A percentile compares a stretch with the other conserved stretches of the same genome.
phyloP scores from a whole-genome alignment of 53 echinoderm and acorn worm genomes.

The Stichopus horrens region DNA sequence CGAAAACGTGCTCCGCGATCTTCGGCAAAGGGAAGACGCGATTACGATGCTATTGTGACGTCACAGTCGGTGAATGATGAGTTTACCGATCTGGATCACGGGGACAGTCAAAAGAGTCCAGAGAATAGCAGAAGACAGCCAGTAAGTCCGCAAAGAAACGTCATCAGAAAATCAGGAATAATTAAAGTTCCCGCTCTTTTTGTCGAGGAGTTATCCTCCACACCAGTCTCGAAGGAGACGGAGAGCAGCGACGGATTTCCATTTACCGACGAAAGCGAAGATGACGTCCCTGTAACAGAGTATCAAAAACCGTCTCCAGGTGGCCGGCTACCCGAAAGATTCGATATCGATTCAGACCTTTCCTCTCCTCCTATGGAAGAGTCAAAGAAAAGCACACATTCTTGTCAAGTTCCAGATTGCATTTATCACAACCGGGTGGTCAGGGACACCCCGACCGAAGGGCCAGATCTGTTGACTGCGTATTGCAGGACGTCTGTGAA shows the following conservation, averaged over 20 bases:
- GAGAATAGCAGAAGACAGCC: neutral
- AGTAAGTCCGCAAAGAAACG: slow-evolving; percentile 30
- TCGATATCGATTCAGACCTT: slow-evolving; percentile 22
- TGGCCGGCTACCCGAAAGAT: slow-evolving; percentile 16
- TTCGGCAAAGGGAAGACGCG: neutral
- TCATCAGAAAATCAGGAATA: slow-evolving; percentile 16
- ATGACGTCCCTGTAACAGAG: neutral
- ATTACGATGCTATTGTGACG: neutral
- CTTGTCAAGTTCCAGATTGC: slow-evolving; percentile 75
- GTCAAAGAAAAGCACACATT: slow-evolving; percentile 2
- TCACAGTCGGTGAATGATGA: neutral
- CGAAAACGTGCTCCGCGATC: neutral
- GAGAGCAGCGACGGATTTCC: slow-evolving; percentile 27
- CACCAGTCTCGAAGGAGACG: slow-evolving; percentile 49
- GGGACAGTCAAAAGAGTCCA: neutral
- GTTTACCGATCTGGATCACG: neutral
- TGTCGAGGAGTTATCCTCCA: slow-evolving; percentile 49
- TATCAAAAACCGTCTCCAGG: neutral
- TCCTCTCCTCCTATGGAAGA: neutral
- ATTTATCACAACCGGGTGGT: slow-evolving; percentile 70
- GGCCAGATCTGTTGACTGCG: slow-evolving; percentile 51
- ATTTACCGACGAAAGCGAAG: slow-evolving; percentile 5
- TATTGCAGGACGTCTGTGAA: slow-evolving; percentile 62
- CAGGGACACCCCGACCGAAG: slow-evolving; percentile 6
- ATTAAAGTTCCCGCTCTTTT: slow-evolving; percentile 38